Percentiles rank a stretch among this genome's conserved stretches.
Conservation (phyloP, 1,140 invertebrate species). For the Acyrthosiphon pisum region DNA sequence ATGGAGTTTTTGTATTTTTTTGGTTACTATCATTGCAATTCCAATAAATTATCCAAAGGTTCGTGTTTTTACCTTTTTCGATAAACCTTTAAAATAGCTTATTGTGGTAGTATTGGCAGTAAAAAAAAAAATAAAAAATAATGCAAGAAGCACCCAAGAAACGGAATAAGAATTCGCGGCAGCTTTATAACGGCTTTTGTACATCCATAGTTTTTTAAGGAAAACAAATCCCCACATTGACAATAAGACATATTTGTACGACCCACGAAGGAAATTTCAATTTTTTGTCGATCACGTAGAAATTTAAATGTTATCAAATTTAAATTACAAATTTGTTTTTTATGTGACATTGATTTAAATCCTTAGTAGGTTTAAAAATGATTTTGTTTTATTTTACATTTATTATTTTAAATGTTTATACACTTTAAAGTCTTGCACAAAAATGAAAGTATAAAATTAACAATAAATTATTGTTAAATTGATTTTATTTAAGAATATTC, state of each 20-base stretch:
- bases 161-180: constrained; percentile 16
- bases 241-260: not conserved
- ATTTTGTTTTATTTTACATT: not conserved
- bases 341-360: not conserved
- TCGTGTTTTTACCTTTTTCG: constrained; percentile 37
- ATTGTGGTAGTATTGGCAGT: constrained; percentile 34
- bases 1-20: not conserved
- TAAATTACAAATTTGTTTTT: not conserved
- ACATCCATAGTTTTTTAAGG: not conserved
- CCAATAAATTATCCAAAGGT: constrained; percentile 48
- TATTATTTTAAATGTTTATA: not conserved
- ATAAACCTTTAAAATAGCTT: constrained; percentile 47
- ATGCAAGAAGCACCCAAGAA: constrained; percentile 13
- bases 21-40: constrained; percentile 9
- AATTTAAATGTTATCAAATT: not conserved
- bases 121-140: constrained; percentile 42
- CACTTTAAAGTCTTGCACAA: not conserved
- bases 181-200: constrained; percentile 34
- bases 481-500: not conserved
- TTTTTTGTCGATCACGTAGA: not conserved
- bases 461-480: not conserved
- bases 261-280: not conserved
- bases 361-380: not conserved
- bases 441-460: not conserved
- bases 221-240: constrained; percentile 33